Evolutionary conservation across 2,113 vertebrate species (phyloP), one percentile per base, ranked within the genome.

Genomic region (Lates calcarifer): DNA sequence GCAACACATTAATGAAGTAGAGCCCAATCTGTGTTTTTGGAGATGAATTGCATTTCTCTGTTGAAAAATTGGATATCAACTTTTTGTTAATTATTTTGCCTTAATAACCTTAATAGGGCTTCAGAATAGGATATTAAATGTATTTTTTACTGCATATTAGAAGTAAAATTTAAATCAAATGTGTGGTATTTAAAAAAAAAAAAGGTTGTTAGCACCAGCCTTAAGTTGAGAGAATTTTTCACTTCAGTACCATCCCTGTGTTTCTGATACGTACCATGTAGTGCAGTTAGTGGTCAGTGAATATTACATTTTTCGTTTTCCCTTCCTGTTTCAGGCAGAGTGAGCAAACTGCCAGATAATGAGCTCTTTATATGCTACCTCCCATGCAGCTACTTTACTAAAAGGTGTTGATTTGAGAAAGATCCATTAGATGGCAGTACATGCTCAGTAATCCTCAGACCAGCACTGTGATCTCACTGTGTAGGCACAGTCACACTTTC

Each of bases 401-500:
- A 8, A 49, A 6, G 18, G 31, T 47, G 66, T 57, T 22, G 15
- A 31, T 86, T 51, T 35, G 35, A 62, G 9, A 64, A 37, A 7
- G 7, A 6, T 51, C 89, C 94, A 92, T 60, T 87, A 88, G 92
- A 74, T 87, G 89, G 92, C 90, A 93, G 88, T 87, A 87, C 3
- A 66, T n/a, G 0, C 29, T 10, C 31, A 12, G 22, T 14, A 55
- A 78, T 82, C 39, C 39, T 77, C 17, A 63, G 68, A 43, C 33
- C 53, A 26, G 47, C 28, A 33, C 29, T 5, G 67, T 5, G 37
- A 14, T 28, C 17, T 61, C 51, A 22, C 22, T 7, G 24, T 37
- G 57, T 12, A 33, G 49, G 37, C 55, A 39, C 26, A 37, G 56
- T 33, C 29, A 0, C 63, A 14, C 56, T 4, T 13, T 58, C 24